These are phyloP conservation scores for Hydrozoanthus tunicans DNA, from an alignment of 64 coral and sea anemone species.

Conservation along the genomic window DNA sequence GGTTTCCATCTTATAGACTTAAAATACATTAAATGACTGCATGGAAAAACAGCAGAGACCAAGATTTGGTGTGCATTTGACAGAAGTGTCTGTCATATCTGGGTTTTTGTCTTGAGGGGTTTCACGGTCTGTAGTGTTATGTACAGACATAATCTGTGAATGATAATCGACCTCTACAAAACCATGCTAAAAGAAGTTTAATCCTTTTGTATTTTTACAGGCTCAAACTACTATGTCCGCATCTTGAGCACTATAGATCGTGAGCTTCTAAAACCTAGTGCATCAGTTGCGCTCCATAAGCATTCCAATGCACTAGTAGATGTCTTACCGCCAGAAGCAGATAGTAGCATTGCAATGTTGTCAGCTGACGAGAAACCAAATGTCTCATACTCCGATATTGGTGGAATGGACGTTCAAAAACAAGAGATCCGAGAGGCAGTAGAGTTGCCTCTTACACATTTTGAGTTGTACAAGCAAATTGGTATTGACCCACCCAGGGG, in stretches of 20 bases:
- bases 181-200: background rate
- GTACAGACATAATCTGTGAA: too few species aligned
- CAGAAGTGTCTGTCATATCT: too few species aligned
- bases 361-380: slow-evolving; percentile 92
- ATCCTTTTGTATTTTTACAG: slow-evolving; percentile 47
- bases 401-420: slow-evolving; percentile 99
- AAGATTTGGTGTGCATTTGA: too few species aligned
- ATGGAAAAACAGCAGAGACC: too few species aligned
- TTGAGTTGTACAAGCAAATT: slow-evolving; percentile 99
- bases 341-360: slow-evolving; percentile 98
- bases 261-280: slow-evolving; percentile 98
- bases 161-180: background rate
- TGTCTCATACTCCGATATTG: slow-evolving; percentile 90
- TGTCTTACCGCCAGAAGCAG: slow-evolving; percentile 94
- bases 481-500: slow-evolving; percentile 98
- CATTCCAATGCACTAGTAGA: slow-evolving; percentile 99
- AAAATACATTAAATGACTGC: too few species aligned
- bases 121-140: too few species aligned
- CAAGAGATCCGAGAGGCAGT: slow-evolving; percentile 98
- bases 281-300: slow-evolving; percentile 96
- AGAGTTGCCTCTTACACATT: slow-evolving; percentile 95
- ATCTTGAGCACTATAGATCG: slow-evolving; percentile 94
- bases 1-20: too few species aligned
- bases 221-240: slow-evolving; percentile 98
- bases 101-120: too few species aligned